Conservation (phyloP, 2,797 vertebrate genomes). For the Rhinoraja longicauda region DNA sequence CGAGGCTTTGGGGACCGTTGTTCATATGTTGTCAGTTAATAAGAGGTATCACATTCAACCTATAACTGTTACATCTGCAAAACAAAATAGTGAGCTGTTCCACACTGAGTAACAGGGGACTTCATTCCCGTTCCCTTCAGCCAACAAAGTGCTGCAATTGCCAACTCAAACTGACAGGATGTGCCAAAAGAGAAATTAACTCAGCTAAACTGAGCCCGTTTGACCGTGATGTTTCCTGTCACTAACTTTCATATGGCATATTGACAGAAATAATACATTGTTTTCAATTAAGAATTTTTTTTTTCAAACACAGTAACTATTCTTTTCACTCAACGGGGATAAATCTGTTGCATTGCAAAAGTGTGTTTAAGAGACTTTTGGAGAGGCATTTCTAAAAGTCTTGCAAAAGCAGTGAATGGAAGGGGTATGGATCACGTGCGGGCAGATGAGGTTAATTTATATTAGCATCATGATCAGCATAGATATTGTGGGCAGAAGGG, state of each 20-base stretch:
- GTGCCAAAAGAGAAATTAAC: slow-evolving; percentile 37
- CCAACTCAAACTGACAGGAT: slow-evolving; percentile 25
- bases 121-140: background rate
- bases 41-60: slow-evolving; percentile 14
- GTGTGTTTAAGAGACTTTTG: background rate
- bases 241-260: slow-evolving; percentile 12
- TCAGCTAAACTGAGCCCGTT: slow-evolving; percentile 24
- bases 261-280: slow-evolving; percentile 21
- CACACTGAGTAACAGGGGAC: slow-evolving; percentile 15
- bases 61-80: slow-evolving; percentile 28
- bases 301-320: background rate
- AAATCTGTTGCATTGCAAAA: background rate
- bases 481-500: too few species aligned
- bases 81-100: slow-evolving; percentile 23
- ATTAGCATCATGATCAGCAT: too few species aligned
- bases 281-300: background rate
- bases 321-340: background rate
- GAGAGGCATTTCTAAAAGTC: too few species aligned
- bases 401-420: too few species aligned
- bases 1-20: background rate
- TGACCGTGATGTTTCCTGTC: slow-evolving; percentile 22
- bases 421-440: too few species aligned
- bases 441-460: too few species aligned
- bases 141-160: background rate
- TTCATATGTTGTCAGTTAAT: slow-evolving; percentile 29